Conservation (phyloP, 2,113 vertebrate genomes). For the Corythaeola cristata region DNA sequence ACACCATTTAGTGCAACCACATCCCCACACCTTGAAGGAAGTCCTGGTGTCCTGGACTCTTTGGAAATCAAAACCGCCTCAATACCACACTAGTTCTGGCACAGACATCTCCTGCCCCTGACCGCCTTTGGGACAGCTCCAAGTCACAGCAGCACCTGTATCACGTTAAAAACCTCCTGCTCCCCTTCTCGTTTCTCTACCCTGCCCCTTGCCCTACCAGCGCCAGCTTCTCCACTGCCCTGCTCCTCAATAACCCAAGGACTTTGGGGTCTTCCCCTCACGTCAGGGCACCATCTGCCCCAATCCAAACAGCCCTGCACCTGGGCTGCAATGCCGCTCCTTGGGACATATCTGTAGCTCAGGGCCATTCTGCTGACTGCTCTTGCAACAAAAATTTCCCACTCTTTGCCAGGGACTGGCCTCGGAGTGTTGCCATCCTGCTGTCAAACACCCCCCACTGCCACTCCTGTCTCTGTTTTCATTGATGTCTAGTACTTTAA, state of each 20-base stretch:
- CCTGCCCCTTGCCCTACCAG: not conserved
- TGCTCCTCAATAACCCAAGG: not conserved
- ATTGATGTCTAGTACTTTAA: not conserved
- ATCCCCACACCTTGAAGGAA: not conserved
- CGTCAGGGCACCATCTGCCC: not conserved
- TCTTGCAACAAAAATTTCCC: not conserved
- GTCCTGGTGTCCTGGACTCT: not conserved
- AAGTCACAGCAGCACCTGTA: not conserved
- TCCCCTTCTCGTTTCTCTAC: not conserved
- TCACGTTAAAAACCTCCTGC: not conserved
- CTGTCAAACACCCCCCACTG: not conserved
- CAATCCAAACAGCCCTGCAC: not conserved
- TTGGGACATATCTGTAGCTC: accelerated
- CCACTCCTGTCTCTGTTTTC: not conserved
- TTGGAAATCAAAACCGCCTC: not conserved
- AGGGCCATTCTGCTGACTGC: not conserved
- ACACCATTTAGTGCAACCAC: not conserved
- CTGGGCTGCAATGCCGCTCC: not conserved
- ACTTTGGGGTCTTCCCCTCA: not conserved
- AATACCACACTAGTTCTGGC: not conserved
- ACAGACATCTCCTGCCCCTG: not conserved
- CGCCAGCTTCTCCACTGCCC: not conserved
- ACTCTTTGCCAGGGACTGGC: not conserved
- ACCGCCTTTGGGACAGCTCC: not conserved
- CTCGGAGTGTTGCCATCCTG: not conserved